Evolutionary conservation across 1,140 invertebrate species (phyloP), one percentile per base, ranked within the genome.

Genomic region (Scaptomyza hsui): DNA sequence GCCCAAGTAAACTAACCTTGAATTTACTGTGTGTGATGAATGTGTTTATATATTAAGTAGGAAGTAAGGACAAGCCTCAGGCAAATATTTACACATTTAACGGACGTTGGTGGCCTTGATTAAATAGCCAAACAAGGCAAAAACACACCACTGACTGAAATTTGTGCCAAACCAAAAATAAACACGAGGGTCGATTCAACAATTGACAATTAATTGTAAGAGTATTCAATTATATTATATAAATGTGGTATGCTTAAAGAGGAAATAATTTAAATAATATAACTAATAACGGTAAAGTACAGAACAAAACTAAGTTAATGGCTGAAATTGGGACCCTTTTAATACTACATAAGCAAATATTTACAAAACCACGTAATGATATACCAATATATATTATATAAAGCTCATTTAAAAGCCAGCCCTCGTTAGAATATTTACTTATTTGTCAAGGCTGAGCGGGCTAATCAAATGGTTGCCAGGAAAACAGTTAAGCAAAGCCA

Each of bases 21-120:
- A 74, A 57, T 45, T 47, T 49, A 15, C 35, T 10, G 18, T 44
- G 42, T 13, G 37, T 15, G 13, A n/a, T 35, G 26, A 6, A 39
- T 45, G 24, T 32, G n/a, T 53, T 6, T 32, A 24, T 42, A 42
- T 47, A 19, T 26, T 15, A 19, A 6, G 9, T 10, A 13, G 24
- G 26, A 62, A 35, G 57, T 15, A 7, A 48, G 26, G 19, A 15
- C 56, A 68, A 71, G 62, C 72, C 53, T 59, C 24, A 12, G n/a
- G 39, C 49, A 60, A 83, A 85, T 85, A 80, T 86, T 85, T 80
- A 65, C 60, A 70, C 80, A 70, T 70, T 77, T 71, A 85, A 86
- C 79, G 77, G 68, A 73, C 61, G 42, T 41, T 65, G 72, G 52
- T 39, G 63, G 37, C 72, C 72, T 85, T 86, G 68, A 85, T 86